These are phyloP conservation scores for Microctenopoma lineatum DNA, from an alignment of 2,797 vertebrate genomes.

Conservation along the genomic window DNA sequence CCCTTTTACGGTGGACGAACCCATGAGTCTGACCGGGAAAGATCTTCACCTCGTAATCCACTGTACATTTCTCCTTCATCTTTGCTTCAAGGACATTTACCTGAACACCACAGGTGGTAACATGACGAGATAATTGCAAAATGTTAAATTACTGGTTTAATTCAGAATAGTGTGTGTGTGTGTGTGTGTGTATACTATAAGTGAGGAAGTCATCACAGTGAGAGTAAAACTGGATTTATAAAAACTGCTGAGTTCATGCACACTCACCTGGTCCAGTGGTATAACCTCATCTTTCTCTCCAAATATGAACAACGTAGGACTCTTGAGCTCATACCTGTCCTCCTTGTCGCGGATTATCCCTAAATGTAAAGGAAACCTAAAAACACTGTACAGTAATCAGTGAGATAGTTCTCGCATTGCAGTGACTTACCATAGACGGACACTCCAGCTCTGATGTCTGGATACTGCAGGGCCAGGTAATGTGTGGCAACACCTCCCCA, in stretches of 20 bases:
- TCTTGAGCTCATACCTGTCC: conserved; percentile 78
- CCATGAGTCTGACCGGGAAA: conserved; percentile 93
- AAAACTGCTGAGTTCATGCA: accelerated
- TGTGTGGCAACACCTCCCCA: conserved; percentile 84
- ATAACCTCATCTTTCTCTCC: conserved; percentile 83
- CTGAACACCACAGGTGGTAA: conserved; percentile 65
- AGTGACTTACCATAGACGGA: conserved; percentile 79
- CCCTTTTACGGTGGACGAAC: conserved; percentile 92
- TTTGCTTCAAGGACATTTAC: conserved; percentile 84
- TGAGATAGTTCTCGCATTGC: neutral
- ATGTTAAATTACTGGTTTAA: neutral
- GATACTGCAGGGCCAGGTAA: conserved; percentile 82
- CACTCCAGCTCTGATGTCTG: conserved; percentile 82
- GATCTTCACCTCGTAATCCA: conserved; percentile 89
- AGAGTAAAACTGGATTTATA: neutral
- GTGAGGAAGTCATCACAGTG: neutral
- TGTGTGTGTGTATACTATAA: neutral
- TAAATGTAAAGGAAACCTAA: conserved; percentile 44
- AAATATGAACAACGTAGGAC: conserved; percentile 88
- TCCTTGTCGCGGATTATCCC: conserved; percentile 83
- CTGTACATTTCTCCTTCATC: conserved; percentile 86
- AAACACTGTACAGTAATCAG: neutral
- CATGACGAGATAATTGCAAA: neutral
- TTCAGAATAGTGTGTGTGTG: neutral
- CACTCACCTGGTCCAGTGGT: conserved; percentile 82